Evolutionary conservation across 2,888 invertebrate species (phyloP), one percentile per base, ranked within the genome.

Genomic region (Anoplius nigerrimus): DNA sequence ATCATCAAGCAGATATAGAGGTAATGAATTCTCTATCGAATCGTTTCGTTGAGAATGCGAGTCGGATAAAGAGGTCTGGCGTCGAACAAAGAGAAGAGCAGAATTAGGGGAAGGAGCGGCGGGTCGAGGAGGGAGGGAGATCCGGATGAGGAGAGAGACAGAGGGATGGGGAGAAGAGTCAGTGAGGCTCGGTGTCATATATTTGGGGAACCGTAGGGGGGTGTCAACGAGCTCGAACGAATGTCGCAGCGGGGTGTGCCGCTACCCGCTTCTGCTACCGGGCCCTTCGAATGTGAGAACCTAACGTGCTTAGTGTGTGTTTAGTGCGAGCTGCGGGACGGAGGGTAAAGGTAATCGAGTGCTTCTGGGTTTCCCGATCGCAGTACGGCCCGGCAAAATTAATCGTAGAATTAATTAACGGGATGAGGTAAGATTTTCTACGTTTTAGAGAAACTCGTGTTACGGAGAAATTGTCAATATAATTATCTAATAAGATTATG

Each of bases 231-330:
- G 76, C 75, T 78, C 66, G 69, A 82, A 79, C 82, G 81, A 85
- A 85, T 84, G 78, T 71, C 86, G 51, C 86, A 86, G 86, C 86
- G 72, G 86, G 86, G 80, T 80, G n/a, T 76, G 69, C 82, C 43
- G 62, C 66, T 71, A 64, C 64, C 64, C 55, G 21, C 63, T 61
- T 65, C 68, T 0, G 79, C 81, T 77, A 80, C 82, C 69, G 78
- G 68, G 69, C 68, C 81, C 70, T 52, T 69, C 63, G 75, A 80
- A 79, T 84, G 82, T 80, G 82, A 82, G 81, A 82, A 83, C 78
- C 74, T 75, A 59, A 62, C 56, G 57, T 67, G 55, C 57, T 67
- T 72, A 68, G 61, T 67, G 34, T 34, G 34, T 34, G 34, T 34
- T 34, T 34, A 34, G 34, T 34, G 34, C 34, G 6, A 6, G 8